Evolutionary conservation across 2,888 invertebrate genomes (phyloP), one percentile per base, ranked within the genome.

Genomic region (Shargacucullia verbasci): DNA sequence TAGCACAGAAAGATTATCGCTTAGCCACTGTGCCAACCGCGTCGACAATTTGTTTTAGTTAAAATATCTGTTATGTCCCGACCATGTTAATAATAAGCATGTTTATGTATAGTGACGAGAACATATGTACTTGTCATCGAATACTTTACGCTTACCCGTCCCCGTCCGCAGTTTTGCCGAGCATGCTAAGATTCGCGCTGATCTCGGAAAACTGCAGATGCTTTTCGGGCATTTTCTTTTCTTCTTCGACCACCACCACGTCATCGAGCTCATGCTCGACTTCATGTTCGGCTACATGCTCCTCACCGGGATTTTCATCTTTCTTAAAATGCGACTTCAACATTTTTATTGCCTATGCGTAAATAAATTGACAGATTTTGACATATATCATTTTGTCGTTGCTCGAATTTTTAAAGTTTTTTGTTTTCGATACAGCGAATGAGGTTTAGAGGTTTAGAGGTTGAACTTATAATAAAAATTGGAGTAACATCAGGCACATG

Each of bases 131-230:
- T 5, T 27, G 7, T 27, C 7, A 27, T 27, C 9, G 7, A 15
- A 12, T 3, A 4, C 37, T 31, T 34, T 6, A 9, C 9, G 11
- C 43, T 71, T 75, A 94, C 94, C 92, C 92, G 47, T 94, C 92
- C 7, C 94, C 94, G 0, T 86, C 88, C 14, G 92, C 92, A 0
- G 91, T 92, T 72, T 91, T 93, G 5, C 94, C 94, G 4, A 95
- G 79, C 37, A 88, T 60, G 57, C 90, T 87, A 2, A 94, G 83
- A n/a, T 90, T 77, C 0, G 83, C 62, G 57, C 87, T 82, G 27
- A 94, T 82, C 53, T 94, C 92, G 0, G 86, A 78, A 38, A 70
- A 78, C 1, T 84, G 77, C 1, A 94, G 79, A 20, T 49, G 62
- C 52, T 83, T 82, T n/a, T 63, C 70, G 0, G 77, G 71, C 33